phyloP scores from a whole-genome alignment of 2,113 vertebrate genomes.

The Puffinus mauretanicus region DNA sequence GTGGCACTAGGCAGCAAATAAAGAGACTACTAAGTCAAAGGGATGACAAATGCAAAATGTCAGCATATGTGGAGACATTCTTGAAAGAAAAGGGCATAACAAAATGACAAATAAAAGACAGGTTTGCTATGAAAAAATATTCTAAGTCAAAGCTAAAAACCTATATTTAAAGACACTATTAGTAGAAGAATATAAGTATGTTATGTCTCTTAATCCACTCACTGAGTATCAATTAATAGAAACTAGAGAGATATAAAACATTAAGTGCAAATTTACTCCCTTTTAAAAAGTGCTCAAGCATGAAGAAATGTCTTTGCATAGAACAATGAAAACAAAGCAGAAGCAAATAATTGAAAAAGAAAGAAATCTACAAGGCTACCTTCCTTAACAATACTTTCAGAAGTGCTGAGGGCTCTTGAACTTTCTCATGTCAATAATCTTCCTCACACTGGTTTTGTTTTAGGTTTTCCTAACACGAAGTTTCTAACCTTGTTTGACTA shows the following conservation, averaged over 20 bases:
- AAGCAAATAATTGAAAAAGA: not conserved
- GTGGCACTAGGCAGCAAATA: not conserved
- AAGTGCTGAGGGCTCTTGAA: not conserved
- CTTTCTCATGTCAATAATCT: not conserved
- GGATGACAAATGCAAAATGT: constrained; percentile 3
- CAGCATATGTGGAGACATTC: not conserved
- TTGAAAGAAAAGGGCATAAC: not conserved
- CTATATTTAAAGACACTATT: not conserved
- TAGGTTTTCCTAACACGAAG: not conserved
- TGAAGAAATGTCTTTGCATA: not conserved
- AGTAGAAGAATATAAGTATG: not conserved
- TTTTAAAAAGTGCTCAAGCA: not conserved
- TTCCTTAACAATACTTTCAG: not conserved
- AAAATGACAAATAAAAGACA: not conserved
- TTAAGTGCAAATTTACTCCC: not conserved
- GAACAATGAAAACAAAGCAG: not conserved
- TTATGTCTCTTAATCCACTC: not conserved
- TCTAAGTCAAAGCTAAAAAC: not conserved
- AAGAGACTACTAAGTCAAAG: not conserved
- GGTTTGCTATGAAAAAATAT: not conserved
- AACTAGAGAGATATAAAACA: not conserved
- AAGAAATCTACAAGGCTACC: not conserved
- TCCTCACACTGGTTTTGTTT: not conserved
- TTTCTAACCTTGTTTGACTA: not conserved
- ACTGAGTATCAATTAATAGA: not conserved